Evolutionary conservation across 2,113 vertebrate genomes (phyloP), one percentile per base, ranked within the genome.

Genomic region (Leptosomus discolor): DNA sequence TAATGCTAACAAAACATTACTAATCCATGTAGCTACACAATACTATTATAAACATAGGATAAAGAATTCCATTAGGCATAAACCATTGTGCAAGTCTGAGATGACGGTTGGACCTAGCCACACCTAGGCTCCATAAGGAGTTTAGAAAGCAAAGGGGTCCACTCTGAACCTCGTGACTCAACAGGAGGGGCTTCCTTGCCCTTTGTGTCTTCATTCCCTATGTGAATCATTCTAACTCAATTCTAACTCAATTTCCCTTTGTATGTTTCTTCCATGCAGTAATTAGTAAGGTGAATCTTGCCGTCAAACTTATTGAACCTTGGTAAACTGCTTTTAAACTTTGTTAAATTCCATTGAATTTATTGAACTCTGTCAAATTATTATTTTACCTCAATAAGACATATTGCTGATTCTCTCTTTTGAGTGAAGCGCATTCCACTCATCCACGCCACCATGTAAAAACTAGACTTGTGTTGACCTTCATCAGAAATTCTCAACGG

Each of bases 401-500:
- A 54, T 36, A 39, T 39, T 53, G 36, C 19, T 71, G 37, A 27
- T 32, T 39, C 36, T 71, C 36, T 71, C 19, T 70, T 27, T 39
- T 71, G 69, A 71, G 48, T 19, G 10, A 53, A 19, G 18, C 53
- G 27, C 50, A 39, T 30, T 53, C 36, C 50, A 53, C 36, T 53
- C 50, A 73, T 32, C 50, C 12, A 11, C 7, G 12, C 43, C n/a
- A 53, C 8, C 20, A 27, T 24, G 34, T 27, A 3, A 69, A 68
- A 71, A 37, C 4, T 3, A 85, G 39, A 20, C 11, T 53, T 51
- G n/a, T 0, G 2, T 2, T 53, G 57, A 46, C 41, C 7, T 88
- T 46, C 54, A 54, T 20, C 45, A 79, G 69, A 91, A 88, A 74
- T 60, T 79, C 53, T 63, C 57, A 79, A 3, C 61, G 30, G 29